A percentile compares a stretch with the other conserved stretches of the same genome.
phyloP scores from a whole-genome alignment of 2,113 vertebrate species.

The Cebus imitator region DNA sequence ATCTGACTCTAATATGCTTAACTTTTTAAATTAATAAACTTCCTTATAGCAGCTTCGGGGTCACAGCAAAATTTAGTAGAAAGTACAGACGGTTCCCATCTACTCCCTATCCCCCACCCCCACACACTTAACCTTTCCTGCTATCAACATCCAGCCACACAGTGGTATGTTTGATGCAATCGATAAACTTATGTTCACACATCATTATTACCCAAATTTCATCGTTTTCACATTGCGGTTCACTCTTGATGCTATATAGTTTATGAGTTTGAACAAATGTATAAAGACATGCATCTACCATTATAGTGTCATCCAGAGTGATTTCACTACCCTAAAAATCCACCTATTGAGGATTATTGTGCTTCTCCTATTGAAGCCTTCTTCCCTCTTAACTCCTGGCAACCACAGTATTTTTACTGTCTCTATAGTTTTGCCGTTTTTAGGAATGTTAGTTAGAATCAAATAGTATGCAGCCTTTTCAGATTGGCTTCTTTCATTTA shows the following conservation, averaged over 20 bases:
- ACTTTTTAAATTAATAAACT: not conserved
- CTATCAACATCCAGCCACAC: too few species aligned
- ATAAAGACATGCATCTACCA: rapidly evolving
- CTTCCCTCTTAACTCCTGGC: not conserved
- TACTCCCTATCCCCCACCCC: rapidly evolving
- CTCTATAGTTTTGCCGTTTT: not conserved
- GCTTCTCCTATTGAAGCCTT: not conserved
- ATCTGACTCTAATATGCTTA: not conserved
- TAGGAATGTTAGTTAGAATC: not conserved
- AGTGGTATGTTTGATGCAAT: not conserved
- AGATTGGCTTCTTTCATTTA: not conserved
- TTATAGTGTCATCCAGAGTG: too few species aligned
- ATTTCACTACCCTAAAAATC: not conserved
- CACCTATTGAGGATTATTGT: too few species aligned
- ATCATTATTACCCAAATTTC: not conserved
- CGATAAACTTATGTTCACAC: not conserved
- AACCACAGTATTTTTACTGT: not conserved
- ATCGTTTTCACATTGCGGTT: not conserved
- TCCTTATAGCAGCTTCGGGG: not conserved
- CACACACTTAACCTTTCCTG: not conserved
- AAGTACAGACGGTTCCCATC: not conserved
- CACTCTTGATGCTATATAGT: not conserved
- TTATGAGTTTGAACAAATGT: not conserved
- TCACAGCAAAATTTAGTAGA: not conserved
- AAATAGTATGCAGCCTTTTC: not conserved